Evolutionary conservation across 2,113 vertebrate genomes (phyloP).

Genomic region (Rutilus rutilus): DNA sequence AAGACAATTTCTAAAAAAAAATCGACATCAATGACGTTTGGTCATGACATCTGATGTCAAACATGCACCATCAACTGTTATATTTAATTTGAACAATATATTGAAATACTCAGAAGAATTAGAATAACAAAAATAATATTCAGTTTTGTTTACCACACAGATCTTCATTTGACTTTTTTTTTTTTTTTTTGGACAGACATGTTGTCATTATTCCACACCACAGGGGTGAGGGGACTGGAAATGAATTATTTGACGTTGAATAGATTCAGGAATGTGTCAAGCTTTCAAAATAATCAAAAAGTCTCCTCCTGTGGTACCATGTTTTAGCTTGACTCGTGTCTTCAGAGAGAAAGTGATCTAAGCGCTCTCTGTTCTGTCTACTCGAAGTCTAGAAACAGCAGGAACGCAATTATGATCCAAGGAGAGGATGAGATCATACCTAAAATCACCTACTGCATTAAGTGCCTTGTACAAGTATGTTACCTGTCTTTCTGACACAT

Average conservation of each 20-base stretch:
- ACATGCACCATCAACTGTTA: background rate
- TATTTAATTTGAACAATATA: background rate
- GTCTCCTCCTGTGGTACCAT: background rate
- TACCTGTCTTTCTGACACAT: slow-evolving; percentile 7
- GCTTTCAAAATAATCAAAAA: slow-evolving; percentile 1
- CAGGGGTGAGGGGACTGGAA: background rate
- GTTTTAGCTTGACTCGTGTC: background rate
- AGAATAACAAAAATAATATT: background rate
- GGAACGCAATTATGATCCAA: slow-evolving; percentile 26
- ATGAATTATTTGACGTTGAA: background rate
- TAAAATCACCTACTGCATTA: slow-evolving; percentile 45
- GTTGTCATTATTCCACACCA: background rate
- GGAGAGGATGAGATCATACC: background rate
- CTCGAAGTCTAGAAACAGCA: background rate
- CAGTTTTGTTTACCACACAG: background rate
- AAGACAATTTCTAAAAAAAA: too few species aligned
- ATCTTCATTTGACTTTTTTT: background rate
- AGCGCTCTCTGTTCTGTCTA: slow-evolving; percentile 9
- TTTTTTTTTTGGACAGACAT: background rate
- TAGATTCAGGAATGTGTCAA: background rate
- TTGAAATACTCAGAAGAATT: background rate
- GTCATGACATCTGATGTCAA: background rate
- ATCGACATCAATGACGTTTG: background rate
- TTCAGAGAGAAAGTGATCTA: slow-evolving; percentile 26
- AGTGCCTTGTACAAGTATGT: background rate